Evolutionary conservation across 1,140 invertebrate genomes (phyloP), one percentile per base, ranked within the genome.

Genomic region (Grapholita molesta): DNA sequence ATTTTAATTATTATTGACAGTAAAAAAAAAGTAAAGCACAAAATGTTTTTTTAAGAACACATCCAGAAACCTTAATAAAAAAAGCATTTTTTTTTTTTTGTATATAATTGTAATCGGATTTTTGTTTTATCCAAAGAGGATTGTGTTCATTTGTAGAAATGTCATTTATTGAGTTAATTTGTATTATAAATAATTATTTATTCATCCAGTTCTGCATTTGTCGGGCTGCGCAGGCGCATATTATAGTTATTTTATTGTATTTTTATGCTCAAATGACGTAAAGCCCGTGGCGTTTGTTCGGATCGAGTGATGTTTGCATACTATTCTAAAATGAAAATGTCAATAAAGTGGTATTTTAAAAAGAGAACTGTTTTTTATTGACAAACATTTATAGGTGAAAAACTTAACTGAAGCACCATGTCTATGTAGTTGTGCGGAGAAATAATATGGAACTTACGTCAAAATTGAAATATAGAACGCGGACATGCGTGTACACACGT

Each of bases 291-390:
- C 72, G 80, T 75, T 71, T 74, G 83, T 77, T 86, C 84, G 77
- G 82, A 83, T 86, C 84, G 82, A 89, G 82, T 86, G 82, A 88
- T 88, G 88, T 91, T 84, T 90, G 88, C 86, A 85, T 88, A 89
- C 81, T 91, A 88, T 89, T 87, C 80, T 83, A 82, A 85, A 88
- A 91, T 84, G 81, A 89, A 85, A 89, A 91, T 86, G 86, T 91
- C 89, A 91, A 91, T 91, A 91, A 91, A 90, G 79, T 85, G 84
- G 85, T 90, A 91, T 90, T 89, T 89, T 89, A 88, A 87, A 90
- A 85, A 76, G 72, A 72, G 69, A 12, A 42, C n/a, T 74, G 67
- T 78, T 82, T n/a, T n/a, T n/a, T n/a, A n/a, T n/a, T n/a, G n/a
- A n/a, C n/a, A n/a, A n/a, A n/a, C n/a, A n/a, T n/a, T n/a, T n/a